Conservation (phyloP, 2,797 vertebrate species). For the Micropoecilia bifurca region DNA sequence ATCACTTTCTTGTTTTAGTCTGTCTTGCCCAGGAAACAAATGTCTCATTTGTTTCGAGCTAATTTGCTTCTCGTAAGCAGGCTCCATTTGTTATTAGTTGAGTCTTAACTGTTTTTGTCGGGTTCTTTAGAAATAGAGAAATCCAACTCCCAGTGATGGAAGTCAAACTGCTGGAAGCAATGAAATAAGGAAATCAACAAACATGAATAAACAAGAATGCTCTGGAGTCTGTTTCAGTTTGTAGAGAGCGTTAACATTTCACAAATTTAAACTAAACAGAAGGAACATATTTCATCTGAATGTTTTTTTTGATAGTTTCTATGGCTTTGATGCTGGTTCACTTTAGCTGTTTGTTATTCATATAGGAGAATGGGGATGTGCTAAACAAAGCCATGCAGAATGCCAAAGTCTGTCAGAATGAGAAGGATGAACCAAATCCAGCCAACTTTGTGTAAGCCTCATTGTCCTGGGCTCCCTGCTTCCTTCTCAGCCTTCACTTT, state of each 20-base stretch:
- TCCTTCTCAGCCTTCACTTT: constrained; percentile 32
- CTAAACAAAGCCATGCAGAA: constrained; percentile 82
- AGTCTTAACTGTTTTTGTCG: constrained; percentile 52
- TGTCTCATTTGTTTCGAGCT: constrained; percentile 29
- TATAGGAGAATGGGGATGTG: constrained; percentile 90
- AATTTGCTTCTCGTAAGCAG: constrained; percentile 33
- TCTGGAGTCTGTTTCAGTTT: constrained; percentile 21
- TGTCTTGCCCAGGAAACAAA: background rate
- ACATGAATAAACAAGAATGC: constrained; percentile 36
- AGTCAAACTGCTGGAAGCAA: constrained; percentile 42
- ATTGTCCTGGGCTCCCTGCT: constrained; percentile 9
- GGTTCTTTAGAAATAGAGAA: constrained; percentile 48
- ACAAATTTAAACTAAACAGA: constrained; percentile 41
- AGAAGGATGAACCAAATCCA: constrained; percentile 69
- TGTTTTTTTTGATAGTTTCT: constrained; percentile 74
- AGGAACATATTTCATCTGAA: constrained; percentile 4
- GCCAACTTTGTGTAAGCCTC: constrained; percentile 80
- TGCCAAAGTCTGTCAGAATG: constrained; percentile 44
- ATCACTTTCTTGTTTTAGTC: constrained; percentile 13
- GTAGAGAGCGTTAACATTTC: constrained; percentile 24
- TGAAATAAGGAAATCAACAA: constrained; percentile 33
- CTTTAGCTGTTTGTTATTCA: constrained; percentile 87
- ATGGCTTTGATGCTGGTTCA: constrained; percentile 87
- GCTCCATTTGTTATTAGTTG: constrained; percentile 49
- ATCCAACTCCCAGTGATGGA: constrained; percentile 53